Evolutionary conservation across 2,797 vertebrate genomes (phyloP).

Genomic region (Anableps anableps): DNA sequence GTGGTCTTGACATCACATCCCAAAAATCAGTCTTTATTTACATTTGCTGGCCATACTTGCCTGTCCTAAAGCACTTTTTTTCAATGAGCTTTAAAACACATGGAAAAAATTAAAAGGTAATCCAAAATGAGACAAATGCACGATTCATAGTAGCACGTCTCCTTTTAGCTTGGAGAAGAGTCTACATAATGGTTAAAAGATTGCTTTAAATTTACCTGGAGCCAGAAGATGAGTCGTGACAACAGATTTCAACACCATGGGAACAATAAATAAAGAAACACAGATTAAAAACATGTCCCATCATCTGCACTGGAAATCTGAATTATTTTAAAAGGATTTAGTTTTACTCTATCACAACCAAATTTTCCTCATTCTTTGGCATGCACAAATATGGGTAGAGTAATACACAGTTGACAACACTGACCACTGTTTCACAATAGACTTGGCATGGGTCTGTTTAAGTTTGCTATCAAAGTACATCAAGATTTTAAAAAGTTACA

Average conservation of each 20-base stretch:
- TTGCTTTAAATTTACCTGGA: background rate
- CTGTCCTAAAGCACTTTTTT: background rate
- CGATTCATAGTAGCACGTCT: background rate
- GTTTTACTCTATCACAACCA: background rate
- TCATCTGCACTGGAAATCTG: background rate
- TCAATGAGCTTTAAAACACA: conserved; percentile 10
- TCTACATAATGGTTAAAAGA: background rate
- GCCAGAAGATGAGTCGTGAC: background rate
- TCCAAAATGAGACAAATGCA: background rate
- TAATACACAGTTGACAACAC: background rate
- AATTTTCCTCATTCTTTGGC: background rate
- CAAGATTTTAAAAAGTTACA: background rate
- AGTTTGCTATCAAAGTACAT: background rate
- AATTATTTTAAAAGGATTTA: background rate
- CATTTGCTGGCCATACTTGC: background rate
- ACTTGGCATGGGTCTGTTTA: background rate
- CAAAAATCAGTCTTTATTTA: conserved; percentile 12
- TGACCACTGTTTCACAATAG: background rate
- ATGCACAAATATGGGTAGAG: background rate
- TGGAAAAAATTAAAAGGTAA: background rate
- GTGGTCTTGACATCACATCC: conserved; percentile 12
- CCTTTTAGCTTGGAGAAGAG: background rate
- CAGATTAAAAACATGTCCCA: background rate
- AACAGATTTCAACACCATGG: background rate
- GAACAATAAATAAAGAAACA: background rate